These are phyloP conservation scores for Myiozetetes cayanensis DNA, from an alignment of 2,113 vertebrate genomes.

Conservation along the genomic window DNA sequence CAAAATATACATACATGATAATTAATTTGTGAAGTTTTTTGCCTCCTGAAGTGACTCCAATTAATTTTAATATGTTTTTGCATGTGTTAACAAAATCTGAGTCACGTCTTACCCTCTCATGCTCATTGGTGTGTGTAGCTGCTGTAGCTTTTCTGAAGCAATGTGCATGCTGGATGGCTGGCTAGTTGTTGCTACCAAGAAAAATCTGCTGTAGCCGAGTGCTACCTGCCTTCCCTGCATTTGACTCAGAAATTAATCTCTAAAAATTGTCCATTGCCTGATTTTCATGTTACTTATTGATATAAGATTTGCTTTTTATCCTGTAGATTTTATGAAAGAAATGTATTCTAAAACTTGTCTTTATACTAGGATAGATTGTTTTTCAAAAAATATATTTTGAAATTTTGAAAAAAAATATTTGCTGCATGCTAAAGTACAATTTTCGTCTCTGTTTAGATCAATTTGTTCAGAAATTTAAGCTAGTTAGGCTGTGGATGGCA, in stretches of 20 bases:
- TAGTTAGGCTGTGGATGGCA: not conserved
- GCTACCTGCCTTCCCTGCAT: not conserved
- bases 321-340: not conserved
- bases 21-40: not conserved
- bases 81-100: not conserved
- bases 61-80: not conserved
- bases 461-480: not conserved
- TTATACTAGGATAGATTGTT: not conserved
- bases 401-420: not conserved
- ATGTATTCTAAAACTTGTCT: not conserved
- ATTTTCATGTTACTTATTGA: not conserved
- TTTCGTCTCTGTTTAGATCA: not conserved
- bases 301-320: not conserved
- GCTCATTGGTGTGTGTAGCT: not conserved
- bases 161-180: not conserved
- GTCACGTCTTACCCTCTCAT: not conserved
- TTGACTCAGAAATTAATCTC: not conserved
- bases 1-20: not conserved
- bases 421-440: not conserved
- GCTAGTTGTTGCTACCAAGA: not conserved
- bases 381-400: not conserved
- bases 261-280: not conserved
- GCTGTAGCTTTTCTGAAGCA: not conserved
- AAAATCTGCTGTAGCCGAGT: not conserved
- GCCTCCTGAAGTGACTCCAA: rapidly evolving